Conservation (phyloP, 1,140 invertebrate species). For the Scaptomyza montana region DNA sequence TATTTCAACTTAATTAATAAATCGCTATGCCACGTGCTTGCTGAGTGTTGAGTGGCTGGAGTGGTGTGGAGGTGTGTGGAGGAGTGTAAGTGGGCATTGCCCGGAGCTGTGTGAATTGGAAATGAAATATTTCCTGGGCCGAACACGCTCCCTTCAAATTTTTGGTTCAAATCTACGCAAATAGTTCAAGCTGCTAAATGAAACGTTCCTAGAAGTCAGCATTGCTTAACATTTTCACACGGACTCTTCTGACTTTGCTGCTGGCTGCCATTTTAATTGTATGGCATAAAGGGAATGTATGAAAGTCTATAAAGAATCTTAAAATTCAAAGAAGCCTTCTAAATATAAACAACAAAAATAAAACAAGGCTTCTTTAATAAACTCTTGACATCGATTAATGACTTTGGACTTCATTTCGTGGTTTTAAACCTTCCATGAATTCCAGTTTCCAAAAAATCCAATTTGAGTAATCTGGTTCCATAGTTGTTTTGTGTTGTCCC, state of each 20-base stretch:
- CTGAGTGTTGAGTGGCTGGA: not conserved
- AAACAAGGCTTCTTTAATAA: too few relatives aligned
- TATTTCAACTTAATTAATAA: conserved; percentile 55
- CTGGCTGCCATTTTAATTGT: too few relatives aligned
- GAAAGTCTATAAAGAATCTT: not conserved
- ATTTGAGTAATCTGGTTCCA: not conserved
- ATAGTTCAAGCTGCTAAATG: conserved; percentile 9
- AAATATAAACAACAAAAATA: too few relatives aligned
- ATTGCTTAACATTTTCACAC: not conserved
- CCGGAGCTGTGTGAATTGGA: conserved; percentile 4
- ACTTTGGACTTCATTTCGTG: not conserved
- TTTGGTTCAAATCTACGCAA: conserved; percentile 14
- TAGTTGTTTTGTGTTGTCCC: conserved; percentile 39
- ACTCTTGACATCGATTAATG: too few relatives aligned
- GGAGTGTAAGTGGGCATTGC: not conserved
- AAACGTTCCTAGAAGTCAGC: not conserved
- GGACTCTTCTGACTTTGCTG: not conserved
- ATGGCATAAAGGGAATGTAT: too few relatives aligned
- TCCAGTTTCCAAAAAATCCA: not conserved
- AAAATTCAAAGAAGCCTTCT: not conserved
- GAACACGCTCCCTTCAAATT: conserved; percentile 4
- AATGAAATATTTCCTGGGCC: conserved; percentile 12
- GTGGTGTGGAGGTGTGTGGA: not conserved
- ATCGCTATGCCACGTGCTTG: conserved; percentile 25
- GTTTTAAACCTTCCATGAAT: too few relatives aligned